phyloP scores from a whole-genome alignment of 2,888 invertebrate genomes.

The Zygogramma bicolorata region DNA sequence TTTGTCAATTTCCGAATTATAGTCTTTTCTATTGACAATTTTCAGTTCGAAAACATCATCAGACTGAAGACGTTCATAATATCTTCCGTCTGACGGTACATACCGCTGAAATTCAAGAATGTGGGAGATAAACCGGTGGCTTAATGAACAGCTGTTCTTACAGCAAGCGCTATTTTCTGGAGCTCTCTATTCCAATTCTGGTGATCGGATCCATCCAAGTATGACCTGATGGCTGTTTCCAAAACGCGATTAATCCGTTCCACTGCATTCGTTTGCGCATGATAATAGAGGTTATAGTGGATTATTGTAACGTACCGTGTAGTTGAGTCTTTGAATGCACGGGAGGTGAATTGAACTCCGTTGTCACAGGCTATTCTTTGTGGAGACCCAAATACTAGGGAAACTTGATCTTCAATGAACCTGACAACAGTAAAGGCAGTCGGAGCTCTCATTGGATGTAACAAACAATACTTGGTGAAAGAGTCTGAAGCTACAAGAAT shows the following conservation, averaged over 20 bases:
- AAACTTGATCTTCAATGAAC: neutral
- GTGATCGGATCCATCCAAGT: neutral
- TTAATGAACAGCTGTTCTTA: conserved; percentile 39
- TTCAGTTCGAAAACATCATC: too few species aligned
- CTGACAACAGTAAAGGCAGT: neutral
- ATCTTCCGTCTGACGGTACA: too few species aligned
- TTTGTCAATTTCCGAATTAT: too few species aligned
- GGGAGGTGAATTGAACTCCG: neutral
- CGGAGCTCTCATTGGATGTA: conserved; percentile 22
- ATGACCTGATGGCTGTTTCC: neutral
- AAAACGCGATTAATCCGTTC: neutral
- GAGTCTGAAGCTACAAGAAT: neutral
- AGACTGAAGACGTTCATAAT: too few species aligned
- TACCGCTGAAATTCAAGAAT: too few species aligned
- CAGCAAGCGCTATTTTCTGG: conserved; percentile 30
- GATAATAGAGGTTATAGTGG: neutral
- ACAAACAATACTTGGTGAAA: conserved; percentile 32
- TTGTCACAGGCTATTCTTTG: neutral
- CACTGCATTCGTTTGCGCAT: neutral
- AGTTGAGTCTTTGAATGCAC: neutral
- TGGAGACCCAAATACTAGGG: neutral
- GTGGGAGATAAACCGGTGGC: neutral
- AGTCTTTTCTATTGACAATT: too few species aligned
- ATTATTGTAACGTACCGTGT: neutral
- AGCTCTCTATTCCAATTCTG: conserved; percentile 15